Evolutionary conservation across 2,113 vertebrate genomes (phyloP).

Genomic region (Microtus ochrogaster): DNA sequence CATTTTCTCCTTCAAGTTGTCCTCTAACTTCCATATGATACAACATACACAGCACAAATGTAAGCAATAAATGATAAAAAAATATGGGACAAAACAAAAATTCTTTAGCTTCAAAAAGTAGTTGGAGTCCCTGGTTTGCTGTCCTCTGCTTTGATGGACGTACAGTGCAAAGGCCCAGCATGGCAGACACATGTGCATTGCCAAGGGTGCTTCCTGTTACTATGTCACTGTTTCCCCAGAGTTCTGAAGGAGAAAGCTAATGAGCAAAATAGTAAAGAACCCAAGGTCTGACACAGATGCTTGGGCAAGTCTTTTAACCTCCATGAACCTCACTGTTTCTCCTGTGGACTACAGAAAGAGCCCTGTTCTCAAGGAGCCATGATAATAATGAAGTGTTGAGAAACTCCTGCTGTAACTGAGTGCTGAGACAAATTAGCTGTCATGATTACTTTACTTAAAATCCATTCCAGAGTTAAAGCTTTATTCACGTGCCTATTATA

Average conservation of each 20-base stretch:
- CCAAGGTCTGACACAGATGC: background rate
- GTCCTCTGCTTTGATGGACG: too few species aligned
- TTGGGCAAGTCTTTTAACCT: background rate
- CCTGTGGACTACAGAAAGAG: background rate
- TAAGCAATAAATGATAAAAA: too few species aligned
- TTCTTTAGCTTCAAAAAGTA: background rate
- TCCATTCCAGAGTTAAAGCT: background rate
- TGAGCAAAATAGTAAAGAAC: background rate
- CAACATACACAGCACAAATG: background rate
- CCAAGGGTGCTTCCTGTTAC: background rate
- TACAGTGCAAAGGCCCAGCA: background rate
- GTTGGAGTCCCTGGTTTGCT: too few species aligned
- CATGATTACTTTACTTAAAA: background rate
- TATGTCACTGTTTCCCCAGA: background rate
- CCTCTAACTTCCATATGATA: background rate
- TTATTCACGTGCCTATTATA: background rate
- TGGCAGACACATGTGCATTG: too few species aligned
- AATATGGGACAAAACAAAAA: background rate
- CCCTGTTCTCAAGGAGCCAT: background rate
- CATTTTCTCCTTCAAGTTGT: background rate
- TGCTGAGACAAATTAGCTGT: background rate
- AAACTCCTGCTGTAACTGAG: background rate
- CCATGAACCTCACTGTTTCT: background rate
- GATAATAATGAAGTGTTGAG: slow-evolving; percentile 13
- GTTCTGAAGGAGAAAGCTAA: background rate